A percentile compares a stretch with the other conserved stretches of the same genome.
These are phyloP conservation scores for Pegea sp. DNA, from an alignment of 23 tunicate species.

Conservation along the genomic window DNA sequence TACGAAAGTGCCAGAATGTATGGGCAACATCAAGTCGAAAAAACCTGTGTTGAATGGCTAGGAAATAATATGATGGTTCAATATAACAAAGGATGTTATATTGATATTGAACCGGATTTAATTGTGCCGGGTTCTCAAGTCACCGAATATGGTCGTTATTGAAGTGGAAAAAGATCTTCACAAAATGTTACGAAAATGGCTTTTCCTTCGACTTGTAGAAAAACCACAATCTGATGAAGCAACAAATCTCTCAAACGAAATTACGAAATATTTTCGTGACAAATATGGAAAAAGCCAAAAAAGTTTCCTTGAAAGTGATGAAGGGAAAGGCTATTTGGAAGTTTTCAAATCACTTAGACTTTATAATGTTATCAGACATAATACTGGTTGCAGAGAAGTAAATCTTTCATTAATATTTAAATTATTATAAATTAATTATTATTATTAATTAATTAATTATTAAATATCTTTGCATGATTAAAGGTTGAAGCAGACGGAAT, in stretches of 20 bases:
- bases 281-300: no score
- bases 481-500: constrained; percentile 78
- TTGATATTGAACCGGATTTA: constrained; percentile 38
- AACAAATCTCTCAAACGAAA: neutral
- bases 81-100: constrained; percentile 1
- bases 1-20: constrained; percentile 43
- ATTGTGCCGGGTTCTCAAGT: constrained; percentile 27
- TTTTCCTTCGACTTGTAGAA: constrained; percentile 27
- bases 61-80: constrained; percentile 69
- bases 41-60: constrained; percentile 54
- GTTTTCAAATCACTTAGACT: constrained; percentile 45
- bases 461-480: neutral
- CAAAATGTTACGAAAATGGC: constrained; percentile 74
- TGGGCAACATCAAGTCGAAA: constrained; percentile 54
- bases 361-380: constrained; percentile 60
- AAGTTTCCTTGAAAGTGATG: constrained; percentile 16
- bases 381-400: constrained; percentile 48
- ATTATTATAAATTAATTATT: no score
- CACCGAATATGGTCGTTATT: constrained; percentile 48
- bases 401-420: no score
- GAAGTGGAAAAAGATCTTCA: constrained; percentile 96
- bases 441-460: neutral
- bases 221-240: constrained; percentile 6
- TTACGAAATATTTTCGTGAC: no score
- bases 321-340: constrained; percentile 13